These are phyloP conservation scores for Bruchidius siliquastri DNA, from an alignment of 2,888 invertebrate genomes.

Conservation along the genomic window DNA sequence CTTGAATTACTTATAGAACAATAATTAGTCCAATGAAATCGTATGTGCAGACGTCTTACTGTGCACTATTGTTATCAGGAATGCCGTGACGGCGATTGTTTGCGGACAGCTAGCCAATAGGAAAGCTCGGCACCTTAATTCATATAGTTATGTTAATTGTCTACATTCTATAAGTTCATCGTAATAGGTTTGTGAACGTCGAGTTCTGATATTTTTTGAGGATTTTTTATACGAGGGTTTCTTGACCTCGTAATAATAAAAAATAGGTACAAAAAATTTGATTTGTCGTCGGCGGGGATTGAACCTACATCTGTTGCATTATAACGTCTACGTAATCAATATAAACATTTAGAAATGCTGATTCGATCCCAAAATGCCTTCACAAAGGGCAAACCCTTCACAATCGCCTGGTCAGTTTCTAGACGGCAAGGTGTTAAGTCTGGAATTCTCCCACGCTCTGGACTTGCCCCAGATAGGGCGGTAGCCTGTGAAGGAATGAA, in stretches of 20 bases:
- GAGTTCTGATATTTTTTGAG: too few species aligned
- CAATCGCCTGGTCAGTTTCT: not conserved
- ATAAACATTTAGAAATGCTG: too few species aligned
- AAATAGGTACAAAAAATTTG: too few species aligned
- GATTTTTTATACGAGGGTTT: too few species aligned
- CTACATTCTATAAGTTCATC: too few species aligned
- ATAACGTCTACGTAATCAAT: too few species aligned
- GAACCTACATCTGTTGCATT: too few species aligned
- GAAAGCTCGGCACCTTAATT: not conserved
- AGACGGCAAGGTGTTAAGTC: conserved; percentile 19
- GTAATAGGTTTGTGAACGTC: too few species aligned
- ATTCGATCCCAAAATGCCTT: too few species aligned
- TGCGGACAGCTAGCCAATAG: not conserved
- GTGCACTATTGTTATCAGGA: not conserved
- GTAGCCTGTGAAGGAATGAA: conserved; percentile 18
- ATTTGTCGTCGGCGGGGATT: too few species aligned
- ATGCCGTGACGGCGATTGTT: not conserved
- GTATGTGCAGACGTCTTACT: not conserved
- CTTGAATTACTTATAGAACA: not conserved
- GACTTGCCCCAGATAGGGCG: conserved; percentile 21
- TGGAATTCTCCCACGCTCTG: conserved; percentile 25
- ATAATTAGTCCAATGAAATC: not conserved
- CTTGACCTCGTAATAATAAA: too few species aligned
- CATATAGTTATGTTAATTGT: too few species aligned
- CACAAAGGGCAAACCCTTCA: not conserved